A percentile compares a stretch with the other conserved stretches of the same genome.
Conservation (phyloP, 37 sponge, comb jelly and placozoan species). For the Geodia barretti region DNA sequence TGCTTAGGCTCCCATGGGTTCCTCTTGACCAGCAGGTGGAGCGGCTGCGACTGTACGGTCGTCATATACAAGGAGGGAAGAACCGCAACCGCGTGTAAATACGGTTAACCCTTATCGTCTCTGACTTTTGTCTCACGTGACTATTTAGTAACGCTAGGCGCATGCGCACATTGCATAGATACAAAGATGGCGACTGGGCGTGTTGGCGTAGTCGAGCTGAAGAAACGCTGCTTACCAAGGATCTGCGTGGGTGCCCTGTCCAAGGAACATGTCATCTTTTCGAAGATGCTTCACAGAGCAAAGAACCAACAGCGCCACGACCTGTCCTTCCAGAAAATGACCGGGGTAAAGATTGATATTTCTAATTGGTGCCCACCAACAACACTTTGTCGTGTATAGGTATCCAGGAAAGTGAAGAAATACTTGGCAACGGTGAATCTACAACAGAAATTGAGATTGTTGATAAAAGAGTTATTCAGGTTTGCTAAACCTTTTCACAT, state of each 20-base stretch:
- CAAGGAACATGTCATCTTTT: conserved; percentile 49
- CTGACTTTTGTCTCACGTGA: not conserved
- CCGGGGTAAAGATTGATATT: conserved; percentile 28
- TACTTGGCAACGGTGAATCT: not conserved
- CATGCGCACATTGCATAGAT: too few species aligned
- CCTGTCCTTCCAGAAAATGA: conserved; percentile 62
- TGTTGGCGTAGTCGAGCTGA: too few species aligned
- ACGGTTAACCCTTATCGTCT: not conserved
- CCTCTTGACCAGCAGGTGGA: conserved; percentile 5
- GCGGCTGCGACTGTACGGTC: not conserved
- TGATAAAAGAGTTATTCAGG: not conserved
- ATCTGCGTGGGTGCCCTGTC: conserved; percentile 12
- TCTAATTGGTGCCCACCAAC: too few species aligned
- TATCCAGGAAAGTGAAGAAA: conserved; percentile 16
- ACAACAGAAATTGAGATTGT: not conserved
- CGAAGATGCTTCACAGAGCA: conserved; percentile 56
- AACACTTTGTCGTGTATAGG: not conserved
- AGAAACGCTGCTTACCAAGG: not conserved
- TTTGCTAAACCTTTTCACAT: not conserved
- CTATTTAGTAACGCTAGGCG: too few species aligned
- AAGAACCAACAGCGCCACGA: conserved; percentile 80
- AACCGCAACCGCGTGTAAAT: too few species aligned
- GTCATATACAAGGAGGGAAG: not conserved
- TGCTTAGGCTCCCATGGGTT: conserved; percentile 69
- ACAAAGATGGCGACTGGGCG: conserved; percentile 7